Evolutionary conservation across 2,888 invertebrate species (phyloP), one percentile per base, ranked within the genome.

Genomic region (Saturnia japonica): DNA sequence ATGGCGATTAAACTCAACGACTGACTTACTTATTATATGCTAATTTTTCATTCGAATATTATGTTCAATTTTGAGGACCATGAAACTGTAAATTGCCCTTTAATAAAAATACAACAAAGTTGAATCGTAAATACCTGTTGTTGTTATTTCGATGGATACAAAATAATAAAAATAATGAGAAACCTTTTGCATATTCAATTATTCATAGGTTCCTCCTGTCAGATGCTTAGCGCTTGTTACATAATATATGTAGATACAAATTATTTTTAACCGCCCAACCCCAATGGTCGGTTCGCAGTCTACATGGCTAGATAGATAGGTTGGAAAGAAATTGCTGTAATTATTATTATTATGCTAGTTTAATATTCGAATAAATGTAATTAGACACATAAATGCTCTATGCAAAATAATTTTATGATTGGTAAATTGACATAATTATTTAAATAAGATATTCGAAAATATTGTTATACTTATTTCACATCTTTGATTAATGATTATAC

Each of bases 1-100:
- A 89, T 85, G 85, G 86, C 86, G 85, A 87, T 87, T 81, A 84
- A 79, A 68, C 64, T 62, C 8, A 42, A 62, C 64, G 74, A 74
- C 77, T 28, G 25, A 28, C 25, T 60, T 25, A 43, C 57, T 60
- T 11, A 60, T 25, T n/a, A 25, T 60, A 60, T 25, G 57, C 25
- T 60, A 60, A 60, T 60, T 60, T 60, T 60, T 12, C 19, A 28
- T 60, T 28, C 6, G 28, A 60, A 28, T 25, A 28, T 14, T 60
- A 60, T 3, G 16, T 60, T 60, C 28, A 28, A 54, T 12, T 19
- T 12, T 7, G 22, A 7, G n/a, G 0, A 11, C 22, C 22, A 7
- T 22, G 22, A 22, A n/a, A 22, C 19, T 7, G 14, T 25, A 0
- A 51, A 22, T 60, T 54, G 3, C 8, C 22, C n/a, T n/a, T 54